These are phyloP conservation scores for Triplophysa dalaica DNA, from an alignment of 2,113 vertebrate genomes.

Conservation along the genomic window DNA sequence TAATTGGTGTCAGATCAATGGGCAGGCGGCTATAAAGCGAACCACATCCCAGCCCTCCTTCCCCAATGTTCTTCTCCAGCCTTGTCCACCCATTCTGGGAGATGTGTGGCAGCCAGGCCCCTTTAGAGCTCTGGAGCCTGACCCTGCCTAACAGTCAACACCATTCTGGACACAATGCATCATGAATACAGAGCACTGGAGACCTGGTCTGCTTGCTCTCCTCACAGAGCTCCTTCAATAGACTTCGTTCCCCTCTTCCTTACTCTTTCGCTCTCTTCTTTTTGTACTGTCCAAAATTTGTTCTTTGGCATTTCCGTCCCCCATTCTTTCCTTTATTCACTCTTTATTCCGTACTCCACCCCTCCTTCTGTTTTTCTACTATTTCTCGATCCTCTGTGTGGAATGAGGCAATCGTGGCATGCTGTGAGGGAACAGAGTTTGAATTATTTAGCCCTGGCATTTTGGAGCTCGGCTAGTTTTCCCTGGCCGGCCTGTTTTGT, in stretches of 20 bases:
- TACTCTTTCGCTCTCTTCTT: not conserved
- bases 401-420: slow-evolving; percentile 63
- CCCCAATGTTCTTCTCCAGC: slow-evolving; percentile 16
- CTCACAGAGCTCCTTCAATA: not conserved
- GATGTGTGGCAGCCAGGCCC: not conserved
- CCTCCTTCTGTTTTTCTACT: slow-evolving; percentile 9
- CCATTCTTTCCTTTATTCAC: not conserved
- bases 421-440: slow-evolving; percentile 49
- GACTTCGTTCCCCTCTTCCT: not conserved
- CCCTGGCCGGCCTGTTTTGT: slow-evolving; percentile 55
- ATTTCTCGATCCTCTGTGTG: slow-evolving; percentile 33
- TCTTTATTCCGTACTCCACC: slow-evolving; percentile 2
- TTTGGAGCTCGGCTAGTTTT: slow-evolving; percentile 58
- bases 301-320: slow-evolving; percentile 17
- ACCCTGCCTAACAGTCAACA: slow-evolving; percentile 47
- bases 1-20: slow-evolving; percentile 76
- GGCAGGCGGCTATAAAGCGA: slow-evolving; percentile 68
- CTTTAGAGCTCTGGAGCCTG: slow-evolving; percentile 21
- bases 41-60: slow-evolving; percentile 53
- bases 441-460: slow-evolving; percentile 73
- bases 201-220: not conserved
- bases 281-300: not conserved
- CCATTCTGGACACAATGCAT: not conserved
- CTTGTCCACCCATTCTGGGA: not conserved
- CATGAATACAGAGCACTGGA: slow-evolving; percentile 21